A percentile compares a stretch with the other conserved stretches of the same genome.
phyloP scores from a whole-genome alignment of 2,888 invertebrate species.

The Lasioglossum oenotherae region DNA sequence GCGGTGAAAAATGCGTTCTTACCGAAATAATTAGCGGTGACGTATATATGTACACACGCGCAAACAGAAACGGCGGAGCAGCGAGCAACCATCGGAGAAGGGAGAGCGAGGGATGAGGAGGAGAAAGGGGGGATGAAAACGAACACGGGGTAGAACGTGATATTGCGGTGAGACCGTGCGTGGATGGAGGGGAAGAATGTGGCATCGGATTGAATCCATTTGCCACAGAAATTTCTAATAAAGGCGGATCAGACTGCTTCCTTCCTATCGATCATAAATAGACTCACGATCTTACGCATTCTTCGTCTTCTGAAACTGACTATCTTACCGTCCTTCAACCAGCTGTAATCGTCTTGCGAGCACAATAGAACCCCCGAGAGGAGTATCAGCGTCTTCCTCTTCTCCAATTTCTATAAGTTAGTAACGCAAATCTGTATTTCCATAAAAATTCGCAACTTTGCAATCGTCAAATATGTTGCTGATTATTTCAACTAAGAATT shows the following conservation, averaged over 20 bases:
- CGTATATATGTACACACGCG: constrained; percentile 9
- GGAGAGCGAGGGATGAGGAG: not conserved
- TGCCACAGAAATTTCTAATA: constrained; percentile 9
- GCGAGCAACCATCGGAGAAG: not conserved
- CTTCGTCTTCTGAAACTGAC: constrained; percentile 2
- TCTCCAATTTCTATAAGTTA: too few relatives aligned
- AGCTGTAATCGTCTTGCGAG: not conserved
- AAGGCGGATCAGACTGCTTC: constrained; percentile 1
- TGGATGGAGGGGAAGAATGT: not conserved
- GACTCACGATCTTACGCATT: not conserved
- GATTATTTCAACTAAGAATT: too few relatives aligned
- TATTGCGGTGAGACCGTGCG: not conserved
- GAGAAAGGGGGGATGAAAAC: not conserved
- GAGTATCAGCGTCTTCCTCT: too few relatives aligned
- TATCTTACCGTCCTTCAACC: not conserved
- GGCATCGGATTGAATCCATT: constrained; percentile 11
- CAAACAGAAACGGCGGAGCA: constrained; percentile 29
- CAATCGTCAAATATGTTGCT: too few relatives aligned
- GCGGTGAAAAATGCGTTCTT: constrained; percentile 53
- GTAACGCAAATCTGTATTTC: too few relatives aligned
- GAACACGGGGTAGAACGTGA: not conserved
- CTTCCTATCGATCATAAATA: constrained; percentile 1
- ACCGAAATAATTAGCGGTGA: constrained; percentile 57
- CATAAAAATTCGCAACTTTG: too few relatives aligned
- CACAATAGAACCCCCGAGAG: not conserved